These are phyloP conservation scores for Rambutsinella grinnellia DNA, from an alignment of 2,888 invertebrate genomes.

Conservation along the genomic window DNA sequence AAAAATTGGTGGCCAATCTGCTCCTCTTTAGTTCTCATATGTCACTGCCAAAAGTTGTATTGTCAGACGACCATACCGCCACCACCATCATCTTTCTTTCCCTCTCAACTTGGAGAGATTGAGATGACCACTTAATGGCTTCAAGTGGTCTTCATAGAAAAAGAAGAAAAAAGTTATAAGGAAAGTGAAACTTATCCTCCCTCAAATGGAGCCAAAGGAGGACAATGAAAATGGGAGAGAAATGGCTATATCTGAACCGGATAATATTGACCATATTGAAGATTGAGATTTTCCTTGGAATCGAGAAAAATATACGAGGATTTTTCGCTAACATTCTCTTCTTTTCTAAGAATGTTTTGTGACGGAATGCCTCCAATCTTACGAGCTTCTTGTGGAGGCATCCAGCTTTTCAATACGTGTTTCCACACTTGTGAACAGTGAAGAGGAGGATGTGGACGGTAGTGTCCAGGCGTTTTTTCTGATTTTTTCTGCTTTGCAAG, in stretches of 20 bases:
- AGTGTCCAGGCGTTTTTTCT: constrained; percentile 18
- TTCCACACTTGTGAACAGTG: constrained; percentile 36
- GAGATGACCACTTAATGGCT: constrained; percentile 66
- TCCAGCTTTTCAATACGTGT: constrained; percentile 14
- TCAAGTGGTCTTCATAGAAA: constrained; percentile 59
- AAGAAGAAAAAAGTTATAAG: constrained; percentile 5
- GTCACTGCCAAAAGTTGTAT: constrained; percentile 66
- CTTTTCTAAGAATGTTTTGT: background rate
- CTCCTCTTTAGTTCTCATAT: constrained; percentile 58
- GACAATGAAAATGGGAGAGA: constrained; percentile 31
- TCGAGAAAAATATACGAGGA: background rate
- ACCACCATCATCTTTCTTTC: constrained; percentile 10
- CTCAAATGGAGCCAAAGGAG: background rate
- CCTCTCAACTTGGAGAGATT: constrained; percentile 17
- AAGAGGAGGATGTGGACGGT: constrained; percentile 38
- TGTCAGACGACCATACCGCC: constrained; percentile 41
- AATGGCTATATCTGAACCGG: constrained; percentile 32
- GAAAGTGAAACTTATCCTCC: background rate
- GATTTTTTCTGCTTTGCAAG: constrained; percentile 15
- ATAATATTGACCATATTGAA: constrained; percentile 10
- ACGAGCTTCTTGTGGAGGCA: too few relatives aligned
- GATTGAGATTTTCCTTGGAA: constrained; percentile 2
- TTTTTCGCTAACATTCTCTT: background rate
- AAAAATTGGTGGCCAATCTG: constrained; percentile 53
- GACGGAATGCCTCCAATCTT: constrained; percentile 23